Percentiles rank a stretch among this genome's conserved stretches.
These are phyloP conservation scores for Oreochromis spilurus DNA, from an alignment of 2,113 vertebrate genomes.

Conservation along the genomic window DNA sequence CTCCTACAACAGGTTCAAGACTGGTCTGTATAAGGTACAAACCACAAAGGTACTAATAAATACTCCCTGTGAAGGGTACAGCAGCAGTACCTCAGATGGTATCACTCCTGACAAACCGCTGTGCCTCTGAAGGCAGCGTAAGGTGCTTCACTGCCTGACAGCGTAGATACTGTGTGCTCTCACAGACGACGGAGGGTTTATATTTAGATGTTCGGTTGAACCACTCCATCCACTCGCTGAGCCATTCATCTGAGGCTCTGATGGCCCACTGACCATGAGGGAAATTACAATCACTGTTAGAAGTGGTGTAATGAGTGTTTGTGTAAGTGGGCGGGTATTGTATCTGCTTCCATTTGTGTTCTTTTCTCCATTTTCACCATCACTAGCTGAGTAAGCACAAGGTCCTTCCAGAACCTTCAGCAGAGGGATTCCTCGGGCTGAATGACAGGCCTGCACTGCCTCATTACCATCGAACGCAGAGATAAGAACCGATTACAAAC, in stretches of 20 bases:
- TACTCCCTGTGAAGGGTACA: background rate
- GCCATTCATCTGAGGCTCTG: background rate
- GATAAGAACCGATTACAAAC: background rate
- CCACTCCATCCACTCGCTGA: background rate
- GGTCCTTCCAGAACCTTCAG: background rate
- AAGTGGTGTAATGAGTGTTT: background rate
- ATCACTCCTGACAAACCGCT: background rate
- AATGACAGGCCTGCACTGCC: background rate
- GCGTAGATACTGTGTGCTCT: background rate
- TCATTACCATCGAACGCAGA: slow-evolving; percentile 2
- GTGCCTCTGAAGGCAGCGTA: background rate
- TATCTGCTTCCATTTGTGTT: background rate
- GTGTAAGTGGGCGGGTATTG: background rate
- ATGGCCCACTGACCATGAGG: background rate
- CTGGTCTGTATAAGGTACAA: background rate
- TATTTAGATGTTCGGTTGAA: background rate
- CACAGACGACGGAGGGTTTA: background rate
- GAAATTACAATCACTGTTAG: background rate
- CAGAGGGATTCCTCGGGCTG: background rate
- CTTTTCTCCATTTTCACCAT: background rate
- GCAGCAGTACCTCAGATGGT: background rate
- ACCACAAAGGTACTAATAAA: background rate
- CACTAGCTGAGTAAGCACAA: background rate
- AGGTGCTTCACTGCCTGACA: background rate
- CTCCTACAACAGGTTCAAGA: background rate